Evolutionary conservation across 2,888 invertebrate genomes (phyloP), one percentile per base, ranked within the genome.

Genomic region (Lasioglossum oenotherae): DNA sequence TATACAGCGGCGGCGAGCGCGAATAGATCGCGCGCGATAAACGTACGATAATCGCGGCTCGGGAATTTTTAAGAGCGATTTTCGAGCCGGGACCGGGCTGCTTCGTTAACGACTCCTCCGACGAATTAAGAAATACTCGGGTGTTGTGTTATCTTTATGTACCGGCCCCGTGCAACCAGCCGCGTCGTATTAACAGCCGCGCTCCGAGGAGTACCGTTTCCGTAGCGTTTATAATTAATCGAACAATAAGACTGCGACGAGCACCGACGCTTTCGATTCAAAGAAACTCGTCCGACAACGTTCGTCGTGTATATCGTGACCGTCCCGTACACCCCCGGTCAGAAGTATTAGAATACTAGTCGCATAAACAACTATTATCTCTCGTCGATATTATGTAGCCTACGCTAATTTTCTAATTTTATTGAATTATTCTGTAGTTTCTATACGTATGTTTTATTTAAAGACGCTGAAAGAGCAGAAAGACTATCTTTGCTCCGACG

Each of bases 1-100:
- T 57, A n/a, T 57, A 57, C 57, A 64, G 72, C 74, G 60, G n/a
- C 71, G 76, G 81, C 85, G 80, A 87, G 84, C 85, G 82, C 85
- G 83, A 84, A 85, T 69, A 80, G 91, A 90, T 90, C 88, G 89
- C 87, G 84, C 90, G 81, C 83, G 90, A 90, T 90, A 90, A 87
- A 78, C 67, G 46, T 60, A 35, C 57, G 87, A 85, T 90, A 87
- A 90, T 89, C 80, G 77, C 71, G 74, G 80, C 71, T 75, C 75
- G 49, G 86, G 87, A 88, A 88, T 89, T 89, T 90, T 89, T 87
- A 90, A 78, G 86, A 76, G 74, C 83, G 81, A 90, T 88, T 85
- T 83, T 82, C 80, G 73, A 27, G 67, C 38, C 69, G 64, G 69
- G 77, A 60, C 72, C 73, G 19, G 64, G 78, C n/a, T 16, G 82